These are phyloP conservation scores for Eupithecia subumbrata DNA, from an alignment of 2,888 invertebrate species.

Conservation along the genomic window DNA sequence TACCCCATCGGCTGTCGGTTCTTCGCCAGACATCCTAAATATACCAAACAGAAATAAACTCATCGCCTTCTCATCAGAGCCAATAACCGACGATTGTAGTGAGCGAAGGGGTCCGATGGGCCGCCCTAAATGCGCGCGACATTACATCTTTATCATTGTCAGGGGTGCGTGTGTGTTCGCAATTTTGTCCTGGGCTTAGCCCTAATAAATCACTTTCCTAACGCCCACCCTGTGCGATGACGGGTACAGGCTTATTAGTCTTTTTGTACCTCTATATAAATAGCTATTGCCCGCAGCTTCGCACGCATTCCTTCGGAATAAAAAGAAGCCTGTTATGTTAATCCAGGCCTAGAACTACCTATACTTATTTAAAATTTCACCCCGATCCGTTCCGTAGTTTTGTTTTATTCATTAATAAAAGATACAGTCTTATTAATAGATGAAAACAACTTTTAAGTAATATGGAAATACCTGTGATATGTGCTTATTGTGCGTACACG, in stretches of 20 bases:
- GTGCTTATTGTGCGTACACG: no score
- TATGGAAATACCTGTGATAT: no score
- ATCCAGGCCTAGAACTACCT: no score
- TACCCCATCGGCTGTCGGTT: no score
- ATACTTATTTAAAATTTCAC: no score
- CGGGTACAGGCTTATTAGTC: background rate
- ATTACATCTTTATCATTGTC: constrained; percentile 43
- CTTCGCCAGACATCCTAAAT: no score
- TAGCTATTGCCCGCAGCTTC: no score
- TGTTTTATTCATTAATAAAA: no score
- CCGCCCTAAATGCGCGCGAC: constrained; percentile 37
- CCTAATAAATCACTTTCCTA: constrained; percentile 38
- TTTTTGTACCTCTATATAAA: background rate
- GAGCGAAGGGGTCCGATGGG: constrained; percentile 2
- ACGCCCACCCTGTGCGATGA: constrained; percentile 22
- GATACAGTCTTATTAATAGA: no score
- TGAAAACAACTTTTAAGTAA: no score
- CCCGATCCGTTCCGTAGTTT: no score
- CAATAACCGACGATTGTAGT: background rate
- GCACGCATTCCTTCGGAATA: background rate
- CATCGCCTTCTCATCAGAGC: background rate
- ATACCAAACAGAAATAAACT: background rate
- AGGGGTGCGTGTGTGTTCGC: constrained; percentile 40
- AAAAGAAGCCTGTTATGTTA: no score
- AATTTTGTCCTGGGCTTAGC: constrained; percentile 38